A percentile compares a stretch with the other conserved stretches of the same genome.
phyloP scores from a whole-genome alignment of 1,140 invertebrate species.

The Latrodectus geometricus region DNA sequence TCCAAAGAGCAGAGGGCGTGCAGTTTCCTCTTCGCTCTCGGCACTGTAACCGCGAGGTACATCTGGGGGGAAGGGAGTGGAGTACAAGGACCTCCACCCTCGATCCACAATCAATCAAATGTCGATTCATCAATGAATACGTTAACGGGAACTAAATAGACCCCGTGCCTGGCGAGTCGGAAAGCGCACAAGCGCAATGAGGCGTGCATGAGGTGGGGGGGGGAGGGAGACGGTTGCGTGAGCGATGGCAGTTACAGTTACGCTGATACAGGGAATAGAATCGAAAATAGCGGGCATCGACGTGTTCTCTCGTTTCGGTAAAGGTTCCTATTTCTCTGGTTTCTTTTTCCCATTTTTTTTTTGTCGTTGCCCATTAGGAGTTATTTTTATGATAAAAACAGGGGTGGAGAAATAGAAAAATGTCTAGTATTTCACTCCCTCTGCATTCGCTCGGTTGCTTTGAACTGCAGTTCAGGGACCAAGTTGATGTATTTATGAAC shows the following conservation, averaged over 20 bases:
- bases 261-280: conserved; percentile 4
- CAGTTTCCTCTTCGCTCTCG: too few relatives aligned
- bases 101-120: conserved; percentile 40
- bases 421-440: too few relatives aligned
- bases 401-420: background rate
- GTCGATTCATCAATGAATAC: conserved; percentile 37
- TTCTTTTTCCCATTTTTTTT: background rate
- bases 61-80: background rate
- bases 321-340: background rate
- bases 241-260: conserved; percentile 34
- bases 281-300: conserved; percentile 33
- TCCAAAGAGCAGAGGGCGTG: too few relatives aligned
- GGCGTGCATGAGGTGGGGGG: conserved; percentile 5
- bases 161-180: conserved; percentile 13
- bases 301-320: conserved; percentile 17
- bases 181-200: conserved; percentile 33
- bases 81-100: background rate
- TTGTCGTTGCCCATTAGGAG: conserved; percentile 14
- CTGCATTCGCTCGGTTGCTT: background rate
- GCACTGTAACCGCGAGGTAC: background rate
- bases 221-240: conserved; percentile 29
- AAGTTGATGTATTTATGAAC: background rate
- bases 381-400: conserved; percentile 23
- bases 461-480: background rate
- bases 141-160: conserved; percentile 37